Conservation (phyloP, 2,113 vertebrate species). For the Arizona elegans region DNA sequence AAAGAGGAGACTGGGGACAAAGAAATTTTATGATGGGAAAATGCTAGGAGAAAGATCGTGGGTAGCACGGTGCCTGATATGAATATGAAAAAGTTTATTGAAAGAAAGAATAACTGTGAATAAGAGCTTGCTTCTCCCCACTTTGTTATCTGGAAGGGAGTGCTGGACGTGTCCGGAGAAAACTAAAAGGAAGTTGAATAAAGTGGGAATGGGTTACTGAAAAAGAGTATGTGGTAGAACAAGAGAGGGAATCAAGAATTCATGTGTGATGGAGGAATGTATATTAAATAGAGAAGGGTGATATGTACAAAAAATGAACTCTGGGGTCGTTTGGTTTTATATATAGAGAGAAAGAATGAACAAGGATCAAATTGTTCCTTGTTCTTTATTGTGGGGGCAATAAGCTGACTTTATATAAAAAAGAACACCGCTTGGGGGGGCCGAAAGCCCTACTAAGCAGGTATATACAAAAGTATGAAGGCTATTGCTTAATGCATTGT, state of each 20-base stretch:
- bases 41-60: not conserved
- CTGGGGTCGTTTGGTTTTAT: not conserved
- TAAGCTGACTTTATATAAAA: no score
- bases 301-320: not conserved
- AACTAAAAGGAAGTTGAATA: not conserved
- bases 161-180: not conserved
- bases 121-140: not conserved
- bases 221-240: not conserved
- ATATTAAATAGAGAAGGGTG: not conserved
- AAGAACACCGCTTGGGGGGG: no score
- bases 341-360: not conserved
- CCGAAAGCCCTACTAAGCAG: no score
- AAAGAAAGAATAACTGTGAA: not conserved
- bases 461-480: no score
- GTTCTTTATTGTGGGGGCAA: no score
- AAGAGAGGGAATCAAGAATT: not conserved
- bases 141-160: not conserved
- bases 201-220: not conserved
- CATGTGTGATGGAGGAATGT: not conserved
- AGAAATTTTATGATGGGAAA: not conserved
- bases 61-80: not conserved
- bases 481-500: no score
- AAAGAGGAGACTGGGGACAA: not conserved
- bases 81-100: not conserved
- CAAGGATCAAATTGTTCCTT: not conserved